These are phyloP conservation scores for Eupithecia centaureata DNA, from an alignment of 2,888 invertebrate genomes.

Conservation along the genomic window DNA sequence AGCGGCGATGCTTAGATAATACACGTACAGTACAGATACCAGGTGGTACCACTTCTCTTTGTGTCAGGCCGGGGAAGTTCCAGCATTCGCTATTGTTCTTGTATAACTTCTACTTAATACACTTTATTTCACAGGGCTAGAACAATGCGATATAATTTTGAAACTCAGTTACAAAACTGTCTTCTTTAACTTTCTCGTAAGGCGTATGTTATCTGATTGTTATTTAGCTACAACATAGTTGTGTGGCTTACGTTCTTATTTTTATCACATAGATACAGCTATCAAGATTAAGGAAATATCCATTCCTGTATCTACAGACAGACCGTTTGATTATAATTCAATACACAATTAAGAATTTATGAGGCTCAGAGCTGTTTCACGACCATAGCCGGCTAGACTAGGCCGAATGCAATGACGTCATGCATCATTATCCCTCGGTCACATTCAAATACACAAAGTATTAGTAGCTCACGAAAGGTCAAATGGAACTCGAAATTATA, in stretches of 20 bases:
- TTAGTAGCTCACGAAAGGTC: slow-evolving; percentile 36
- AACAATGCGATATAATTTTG: slow-evolving; percentile 10
- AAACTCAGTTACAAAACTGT: slow-evolving; percentile 4
- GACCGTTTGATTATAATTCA: slow-evolving; percentile 6
- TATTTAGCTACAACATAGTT: background rate
- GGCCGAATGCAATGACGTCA: slow-evolving; percentile 26
- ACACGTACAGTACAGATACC: slow-evolving; percentile 24
- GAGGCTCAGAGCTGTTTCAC: slow-evolving; percentile 8
- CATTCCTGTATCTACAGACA: background rate
- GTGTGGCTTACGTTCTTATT: background rate
- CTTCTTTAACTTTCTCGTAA: slow-evolving; percentile 2
- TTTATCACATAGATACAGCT: background rate
- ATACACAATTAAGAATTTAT: slow-evolving; percentile 12
- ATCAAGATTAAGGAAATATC: background rate
- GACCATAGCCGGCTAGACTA: slow-evolving; percentile 1
- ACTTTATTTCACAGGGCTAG: slow-evolving; percentile 7
- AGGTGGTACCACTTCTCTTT: slow-evolving; percentile 19
- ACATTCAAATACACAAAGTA: slow-evolving; percentile 6
- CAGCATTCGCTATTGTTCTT: slow-evolving; percentile 11
- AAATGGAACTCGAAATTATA: slow-evolving; percentile 23
- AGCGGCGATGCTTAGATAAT: slow-evolving; percentile 28
- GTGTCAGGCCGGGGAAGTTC: slow-evolving; percentile 15
- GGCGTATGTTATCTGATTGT: background rate
- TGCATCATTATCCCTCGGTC: slow-evolving; percentile 8
- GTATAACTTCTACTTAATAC: background rate